phyloP scores from a whole-genome alignment of 2,888 invertebrate species.

The Herminia tarsipennalis region DNA sequence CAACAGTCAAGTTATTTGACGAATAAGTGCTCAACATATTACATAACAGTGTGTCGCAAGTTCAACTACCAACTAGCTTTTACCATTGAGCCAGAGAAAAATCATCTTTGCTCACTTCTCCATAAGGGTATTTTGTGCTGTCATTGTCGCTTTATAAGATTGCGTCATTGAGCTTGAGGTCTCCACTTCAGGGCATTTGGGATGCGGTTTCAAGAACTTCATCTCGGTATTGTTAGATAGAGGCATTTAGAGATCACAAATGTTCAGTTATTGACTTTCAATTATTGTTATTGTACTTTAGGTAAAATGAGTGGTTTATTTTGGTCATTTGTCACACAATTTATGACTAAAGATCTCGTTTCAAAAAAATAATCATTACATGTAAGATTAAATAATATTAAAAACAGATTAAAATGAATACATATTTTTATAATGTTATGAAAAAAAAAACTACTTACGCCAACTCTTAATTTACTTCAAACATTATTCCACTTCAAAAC shows the following conservation, averaged over 20 bases:
- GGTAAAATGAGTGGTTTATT: no score
- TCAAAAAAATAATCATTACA: no score
- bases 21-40: no score
- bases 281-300: not conserved
- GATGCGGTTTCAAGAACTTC: constrained; percentile 46
- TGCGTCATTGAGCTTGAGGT: constrained; percentile 50
- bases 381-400: no score
- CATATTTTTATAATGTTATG: no score
- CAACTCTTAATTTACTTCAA: no score
- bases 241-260: constrained; percentile 26
- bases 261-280: constrained; percentile 15
- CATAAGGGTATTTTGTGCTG: constrained; percentile 8
- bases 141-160: constrained; percentile 46
- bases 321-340: no score
- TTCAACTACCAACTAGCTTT: constrained; percentile 7
- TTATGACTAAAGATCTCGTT: no score
- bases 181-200: constrained; percentile 53
- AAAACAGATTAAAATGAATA: no score
- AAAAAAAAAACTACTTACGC: no score
- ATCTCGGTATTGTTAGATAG: constrained; percentile 38
- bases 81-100: constrained; percentile 15
- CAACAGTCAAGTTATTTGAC: no score
- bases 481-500: no score
- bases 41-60: constrained; percentile 33
- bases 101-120: not conserved